These are phyloP conservation scores for Pristionchus exspectatus DNA, from an alignment of 2,888 invertebrate species.

Conservation along the genomic window DNA sequence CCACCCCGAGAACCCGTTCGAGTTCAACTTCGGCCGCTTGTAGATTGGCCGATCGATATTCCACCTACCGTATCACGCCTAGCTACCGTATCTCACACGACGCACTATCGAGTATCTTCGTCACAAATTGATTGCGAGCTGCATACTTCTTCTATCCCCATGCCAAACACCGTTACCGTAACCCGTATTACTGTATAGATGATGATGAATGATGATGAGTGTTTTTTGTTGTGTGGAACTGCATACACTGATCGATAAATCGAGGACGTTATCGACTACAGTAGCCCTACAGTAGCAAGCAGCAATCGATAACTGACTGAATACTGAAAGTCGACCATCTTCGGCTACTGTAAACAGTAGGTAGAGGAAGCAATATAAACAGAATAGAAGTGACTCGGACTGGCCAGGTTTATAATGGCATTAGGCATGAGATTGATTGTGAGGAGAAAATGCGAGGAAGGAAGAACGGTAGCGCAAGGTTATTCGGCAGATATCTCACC, in stretches of 20 bases:
- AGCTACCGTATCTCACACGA: conserved; percentile 15
- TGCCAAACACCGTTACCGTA: conserved; percentile 27
- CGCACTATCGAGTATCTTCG: not conserved
- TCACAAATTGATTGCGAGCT: not conserved
- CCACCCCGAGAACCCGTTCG: conserved; percentile 58
- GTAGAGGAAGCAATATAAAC: too few species aligned
- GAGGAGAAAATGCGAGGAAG: too few species aligned
- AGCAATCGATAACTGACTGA: not conserved
- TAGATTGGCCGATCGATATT: conserved; percentile 28
- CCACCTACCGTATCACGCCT: not conserved
- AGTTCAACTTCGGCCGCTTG: conserved; percentile 65
- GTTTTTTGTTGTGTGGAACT: not conserved
- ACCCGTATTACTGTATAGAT: not conserved
- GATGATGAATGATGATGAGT: conserved; percentile 1
- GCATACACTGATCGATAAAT: conserved; percentile 28
- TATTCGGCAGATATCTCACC: too few species aligned
- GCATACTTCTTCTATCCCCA: not conserved
- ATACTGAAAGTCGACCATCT: not conserved
- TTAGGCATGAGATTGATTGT: too few species aligned
- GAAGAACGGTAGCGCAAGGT: too few species aligned
- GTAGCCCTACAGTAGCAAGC: not conserved
- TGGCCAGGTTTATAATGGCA: too few species aligned
- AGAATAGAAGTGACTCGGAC: too few species aligned
- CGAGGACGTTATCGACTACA: conserved; percentile 13
- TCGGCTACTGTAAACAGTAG: too few species aligned